Base-by-base conservation (phyloP, 2,113 vertebrate species). In the Rhipidura dahli region DNA sequence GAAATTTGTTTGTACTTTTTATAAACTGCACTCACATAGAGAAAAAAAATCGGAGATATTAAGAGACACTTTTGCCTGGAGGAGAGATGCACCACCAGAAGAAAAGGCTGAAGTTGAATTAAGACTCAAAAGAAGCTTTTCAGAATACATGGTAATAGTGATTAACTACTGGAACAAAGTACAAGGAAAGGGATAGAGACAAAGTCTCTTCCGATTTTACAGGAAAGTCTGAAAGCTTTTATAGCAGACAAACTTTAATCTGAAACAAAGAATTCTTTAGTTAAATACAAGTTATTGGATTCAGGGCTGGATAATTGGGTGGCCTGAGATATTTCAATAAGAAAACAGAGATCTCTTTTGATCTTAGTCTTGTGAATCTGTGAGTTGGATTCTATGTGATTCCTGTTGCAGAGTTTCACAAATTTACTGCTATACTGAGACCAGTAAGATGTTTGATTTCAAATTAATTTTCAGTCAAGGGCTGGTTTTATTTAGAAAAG, bases 51-150 rank as follows among this genome's bases (percentile, higher is more conserved):
- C 13, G 47, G 17, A 83, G 33, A 28, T 63, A 78, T 78, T 93
- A 75, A 63, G 56, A 95, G 56, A 9, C 26, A 59, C 26, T 93
- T 81, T n/a, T 91, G 56, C 81, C 84, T 79, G 47, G 33, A 84
- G 89, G 59, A 93, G 51, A 84, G 81, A 82, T 56, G 49, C 26
- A 40, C 35, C 69, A 75, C 42, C 60, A 94, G 54, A 83, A 83
- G 50, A 28, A 86, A 92, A 88, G 23, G 37, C 77, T 87, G 87
- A 81, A 94, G 69, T 11, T 91, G 68, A 87, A 87, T 70, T 92
- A 95, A 89, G 64, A 66, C 72, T 83, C 59, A 83, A 96, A 92
- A 81, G 75, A 61, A 91, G 50, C 76, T 95, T 96, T 94, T 93
- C 72, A 94, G 80, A 81, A 91, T 87, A 73, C 51, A 61, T 70